Evolutionary conservation across 2,113 vertebrate species (phyloP), one percentile per base, ranked within the genome.

Genomic region (Crotalus helleri): DNA sequence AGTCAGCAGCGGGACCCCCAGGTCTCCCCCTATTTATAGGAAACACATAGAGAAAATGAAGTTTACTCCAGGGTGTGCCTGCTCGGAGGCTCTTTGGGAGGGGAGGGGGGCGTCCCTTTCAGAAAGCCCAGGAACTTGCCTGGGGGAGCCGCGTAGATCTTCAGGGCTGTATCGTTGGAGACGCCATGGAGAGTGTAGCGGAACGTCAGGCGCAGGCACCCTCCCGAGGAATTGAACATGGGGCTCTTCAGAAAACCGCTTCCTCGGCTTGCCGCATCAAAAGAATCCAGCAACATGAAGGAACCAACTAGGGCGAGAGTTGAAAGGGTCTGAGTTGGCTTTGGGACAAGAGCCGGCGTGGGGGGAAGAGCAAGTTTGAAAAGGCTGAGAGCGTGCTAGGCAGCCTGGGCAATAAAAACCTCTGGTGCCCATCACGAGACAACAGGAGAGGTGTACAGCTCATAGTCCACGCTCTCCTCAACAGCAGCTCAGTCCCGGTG

Each of bases 151-250:
- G 90, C 95, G 86, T 98, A 96, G 44, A 98, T 97, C 0, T 96
- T 97, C 92, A 98, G 89, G 53, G 96, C 51, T 96, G 98, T 97
- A 7, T 86, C 96, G 19, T 90, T 94, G 55, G 98, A 97, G 51
- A 96, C 98, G 44, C 98, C 98, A 23, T 97, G 98, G 91, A 98
- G 91, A 87, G 97, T 97, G 93, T 98, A 98, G 93, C 97, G 87
- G 94, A 98, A 98, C 61, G 85, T 94, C 19, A 98, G 96, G 33
- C 97, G 95, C 69, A 98, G 94, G 95, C 98, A 98, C n/a, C 96
- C 96, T 23, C 91, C 91, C 69, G 93, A 91, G 12, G 96, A 92
- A 11, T n/a, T 1, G 0, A 94, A 54, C 1, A 53, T 1, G 61
- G 98, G 97, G 93, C 98, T 98, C 95, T 39, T 95, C 44, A 98